These are phyloP conservation scores for Phalanger gymnotis DNA, from an alignment of 2,797 vertebrate species.

Conservation along the genomic window DNA sequence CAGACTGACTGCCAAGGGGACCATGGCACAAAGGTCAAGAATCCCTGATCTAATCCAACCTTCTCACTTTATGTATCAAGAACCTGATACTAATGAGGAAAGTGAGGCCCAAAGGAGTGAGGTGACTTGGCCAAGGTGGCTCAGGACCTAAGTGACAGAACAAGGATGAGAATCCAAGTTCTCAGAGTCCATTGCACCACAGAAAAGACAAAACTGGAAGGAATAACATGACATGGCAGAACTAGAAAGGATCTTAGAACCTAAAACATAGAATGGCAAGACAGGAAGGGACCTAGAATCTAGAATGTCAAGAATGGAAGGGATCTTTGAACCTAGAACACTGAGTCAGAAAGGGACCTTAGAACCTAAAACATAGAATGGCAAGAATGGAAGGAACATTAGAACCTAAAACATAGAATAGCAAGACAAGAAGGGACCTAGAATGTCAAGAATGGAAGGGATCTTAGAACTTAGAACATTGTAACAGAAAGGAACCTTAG, in stretches of 20 bases:
- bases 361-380: neutral
- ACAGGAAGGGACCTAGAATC: no score
- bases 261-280: no score
- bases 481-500: no score
- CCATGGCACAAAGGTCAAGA: neutral
- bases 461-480: no score
- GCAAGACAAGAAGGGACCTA: no score
- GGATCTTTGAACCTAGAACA: no score
- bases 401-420: no score
- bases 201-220: no score
- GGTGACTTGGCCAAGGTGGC: neutral
- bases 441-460: no score
- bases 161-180: neutral
- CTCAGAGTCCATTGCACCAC: neutral
- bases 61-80: neutral
- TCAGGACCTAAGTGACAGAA: neutral
- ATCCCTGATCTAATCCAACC: neutral
- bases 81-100: neutral
- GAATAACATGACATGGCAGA: neutral
- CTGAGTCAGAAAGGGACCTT: no score
- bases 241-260: neutral
- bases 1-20: neutral
- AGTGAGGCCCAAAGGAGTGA: neutral
- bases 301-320: no score
- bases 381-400: no score